Base-by-base conservation (phyloP, 2,797 vertebrate genomes). In the Diplodus sargus region DNA sequence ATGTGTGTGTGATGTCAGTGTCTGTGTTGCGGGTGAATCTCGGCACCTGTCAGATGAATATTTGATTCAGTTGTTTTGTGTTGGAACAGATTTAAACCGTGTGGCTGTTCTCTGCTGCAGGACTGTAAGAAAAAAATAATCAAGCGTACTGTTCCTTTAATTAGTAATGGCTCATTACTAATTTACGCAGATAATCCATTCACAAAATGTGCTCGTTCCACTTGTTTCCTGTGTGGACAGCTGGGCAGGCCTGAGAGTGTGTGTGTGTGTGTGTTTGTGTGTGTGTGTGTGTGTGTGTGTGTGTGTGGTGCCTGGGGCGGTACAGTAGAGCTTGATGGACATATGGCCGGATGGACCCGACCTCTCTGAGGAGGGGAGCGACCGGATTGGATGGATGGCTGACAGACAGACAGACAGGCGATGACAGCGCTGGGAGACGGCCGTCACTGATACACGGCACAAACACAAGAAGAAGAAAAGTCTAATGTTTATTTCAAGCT, bases 301-400 rank as follows among this genome's bases (percentile, higher is more conserved):
- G 74, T 61, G 57, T 61, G 74, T 30, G 60, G 68, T 59, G 81
- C 82, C 85, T 1, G 49, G 18, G 83, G 83, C 25, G 4, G 43
- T 77, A 84, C 80, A 79, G 78, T 83, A 73, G 75, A 76, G 57
- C 30, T 20, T 79, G 79, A 78, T 57, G 42, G 79, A 85, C 89
- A 91, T 87, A 86, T 91, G 90, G 88, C 60, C 2, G 39, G 69
- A 87, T 81, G 88, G 85, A 77, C 47, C 15, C 34, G 4, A n/a
- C 64, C 81, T 79, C 78, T 85, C 74, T 8, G 59, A 66, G 81
- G 83, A 75, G 70, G 67, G 34, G 51, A 56, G 70, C 14, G 66
- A 69, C 51, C 23, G 57, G 68, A 84, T 52, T 64, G 72, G 72
- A 70, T 30, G 74, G 16, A 17, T 49, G 65, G 66, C 34, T 52